Evolutionary conservation across 2,797 vertebrate species (phyloP), one percentile per base, ranked within the genome.

Genomic region (Phrynocephalus guinanensis): DNA sequence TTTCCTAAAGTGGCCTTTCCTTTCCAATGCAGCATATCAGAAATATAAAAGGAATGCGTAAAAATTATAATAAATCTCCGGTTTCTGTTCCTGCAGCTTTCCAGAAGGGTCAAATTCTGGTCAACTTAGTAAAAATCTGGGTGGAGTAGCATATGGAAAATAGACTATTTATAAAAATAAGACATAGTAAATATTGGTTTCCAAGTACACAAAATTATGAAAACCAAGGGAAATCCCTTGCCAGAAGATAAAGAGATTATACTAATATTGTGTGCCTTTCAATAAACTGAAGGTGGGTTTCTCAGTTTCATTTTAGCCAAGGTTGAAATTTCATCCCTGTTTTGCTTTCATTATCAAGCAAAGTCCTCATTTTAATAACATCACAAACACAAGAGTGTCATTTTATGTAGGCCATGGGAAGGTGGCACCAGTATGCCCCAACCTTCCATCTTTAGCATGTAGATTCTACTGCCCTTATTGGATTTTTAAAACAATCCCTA

Each of bases 101-200:
- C 50, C 20, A 79, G 73, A 63, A 48, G 20, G 48, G 71, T 86
- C 67, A 79, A 38, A 86, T 86, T 70, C 66, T 56, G 44, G 22
- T 86, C 30, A 48, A 18, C 16, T 72, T 33, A 71, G 50, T 71
- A 26, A 83, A 87, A 77, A 71, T 83, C 81, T 83, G 82, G 7
- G 48, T 71, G 30, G 52, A 26, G 52, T 79, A 33, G 73, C 83
- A 24, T 10, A 30, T 7, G 2, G 83, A 15, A 76, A 71, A 52
- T 83, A 87, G 26, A 71, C 26, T 63, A n/a, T 66, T 30, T 86
- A 56, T 33, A 28, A 63, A 52, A 63, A 81, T 18, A 63, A 73
- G 26, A 22, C 6, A 30, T 9, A 66, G 78, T 18, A 86, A 63
- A 72, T 48, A 80, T 6, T 80, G 33, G 18, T 63, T 73, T 86